Evolutionary conservation across 30 jellyfish, hydroid and myxozoan species (phyloP), one percentile per base, ranked within the genome.

Genomic region (Pseudorhiza aurosa): DNA sequence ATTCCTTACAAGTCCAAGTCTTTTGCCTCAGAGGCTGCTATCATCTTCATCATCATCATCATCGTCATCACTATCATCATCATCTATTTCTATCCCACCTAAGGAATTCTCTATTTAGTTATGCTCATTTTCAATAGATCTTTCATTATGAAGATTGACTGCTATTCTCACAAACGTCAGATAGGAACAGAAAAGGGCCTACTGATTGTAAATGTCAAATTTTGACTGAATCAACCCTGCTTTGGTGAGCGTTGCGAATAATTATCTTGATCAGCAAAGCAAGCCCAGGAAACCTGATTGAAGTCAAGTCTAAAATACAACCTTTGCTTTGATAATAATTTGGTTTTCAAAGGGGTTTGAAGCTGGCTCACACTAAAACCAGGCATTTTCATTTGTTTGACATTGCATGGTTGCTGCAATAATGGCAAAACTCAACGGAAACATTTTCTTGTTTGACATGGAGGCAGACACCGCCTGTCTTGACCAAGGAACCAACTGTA

Each of bases 391-490:
- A 46, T 21, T 11, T 24, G 10, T 26, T 29, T 0, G 50, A 24
- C 10, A 42, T 25, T 26, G 94, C 82, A 87, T 77, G 82, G 19
- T 26, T 45, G 51, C 79, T 81, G 80, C 97, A 88, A 55, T 72
- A 67, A 45, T 76, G 84, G 55, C 97, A 88, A 43, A 80, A 88
- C 30, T 71, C 91, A 57, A 88, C 28, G 31, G 95, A 79, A 7
- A 88, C 97, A 71, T 77, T 81, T n/a, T 80, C 84, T 24, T 75
- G 55, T 25, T 60, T 56, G 3, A 88, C 95, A 81, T 88, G 97
- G 26, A 88, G 71, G 37, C 97, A 88, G n/a, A 88, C 62, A 7
- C 97, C 97, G 24, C 36, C 24, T 46, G 80, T 84, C 17, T 58
- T 62, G 14, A 10, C 12, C 12, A 12, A 30, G 1, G 17, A 1